Evolutionary conservation across 1,140 invertebrate species (phyloP).

Genomic region (Asobara japonica): DNA sequence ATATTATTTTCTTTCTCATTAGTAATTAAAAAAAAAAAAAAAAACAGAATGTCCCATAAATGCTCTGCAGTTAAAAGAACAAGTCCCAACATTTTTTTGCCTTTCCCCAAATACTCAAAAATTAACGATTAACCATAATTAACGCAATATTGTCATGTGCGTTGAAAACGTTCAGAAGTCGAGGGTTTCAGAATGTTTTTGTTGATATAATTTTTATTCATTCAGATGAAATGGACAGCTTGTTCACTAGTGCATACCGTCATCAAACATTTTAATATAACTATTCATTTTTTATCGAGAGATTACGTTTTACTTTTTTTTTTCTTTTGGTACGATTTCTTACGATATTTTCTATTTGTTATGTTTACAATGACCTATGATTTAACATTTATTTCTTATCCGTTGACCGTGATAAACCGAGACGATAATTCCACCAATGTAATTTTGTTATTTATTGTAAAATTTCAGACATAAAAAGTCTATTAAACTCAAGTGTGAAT

Average conservation of each 20-base stretch:
- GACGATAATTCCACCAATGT: not conserved
- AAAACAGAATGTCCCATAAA: no score
- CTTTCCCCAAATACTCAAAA: no score
- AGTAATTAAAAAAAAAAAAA: no score
- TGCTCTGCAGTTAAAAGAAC: no score
- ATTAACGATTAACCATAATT: not conserved
- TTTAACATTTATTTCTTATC: not conserved
- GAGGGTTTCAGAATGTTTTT: not conserved
- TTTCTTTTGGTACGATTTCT: constrained; percentile 16
- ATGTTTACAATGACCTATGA: not conserved
- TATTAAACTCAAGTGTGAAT: no score
- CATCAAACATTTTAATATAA: not conserved
- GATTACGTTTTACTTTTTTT: no score
- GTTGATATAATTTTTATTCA: not conserved
- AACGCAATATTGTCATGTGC: not conserved
- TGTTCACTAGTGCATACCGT: not conserved
- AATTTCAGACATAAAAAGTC: no score
- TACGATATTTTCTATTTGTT: constrained; percentile 18
- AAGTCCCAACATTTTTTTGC: no score
- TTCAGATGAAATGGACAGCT: not conserved
- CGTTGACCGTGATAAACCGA: constrained; percentile 19
- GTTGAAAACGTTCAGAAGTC: not conserved
- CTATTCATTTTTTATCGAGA: constrained; percentile 16
- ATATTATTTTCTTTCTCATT: no score
- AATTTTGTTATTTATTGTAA: not conserved